phyloP scores from a whole-genome alignment of 2,888 invertebrate genomes.

The Sericinus montela region DNA sequence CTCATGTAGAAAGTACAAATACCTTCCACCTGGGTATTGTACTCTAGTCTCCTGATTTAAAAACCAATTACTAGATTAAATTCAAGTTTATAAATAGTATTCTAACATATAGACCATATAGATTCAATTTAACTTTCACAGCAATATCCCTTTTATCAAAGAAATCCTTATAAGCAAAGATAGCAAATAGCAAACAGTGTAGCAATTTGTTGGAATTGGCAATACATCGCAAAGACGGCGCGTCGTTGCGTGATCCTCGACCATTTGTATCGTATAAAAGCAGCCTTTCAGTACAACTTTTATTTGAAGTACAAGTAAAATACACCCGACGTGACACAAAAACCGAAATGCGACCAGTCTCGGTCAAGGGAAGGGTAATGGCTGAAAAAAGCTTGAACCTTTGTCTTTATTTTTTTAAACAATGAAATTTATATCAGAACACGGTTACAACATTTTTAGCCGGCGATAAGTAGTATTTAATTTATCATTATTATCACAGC shows the following conservation, averaged over 20 bases:
- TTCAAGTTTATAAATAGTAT: too few relatives aligned
- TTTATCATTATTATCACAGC: too few relatives aligned
- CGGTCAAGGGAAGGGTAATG: background rate
- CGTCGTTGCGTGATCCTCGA: slow-evolving; percentile 28
- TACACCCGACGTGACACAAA: background rate
- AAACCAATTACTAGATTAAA: too few relatives aligned
- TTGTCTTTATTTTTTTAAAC: too few relatives aligned
- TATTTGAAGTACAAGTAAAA: slow-evolving; percentile 9
- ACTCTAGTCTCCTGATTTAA: too few relatives aligned
- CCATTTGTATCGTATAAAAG: slow-evolving; percentile 25
- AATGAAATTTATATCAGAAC: too few relatives aligned
- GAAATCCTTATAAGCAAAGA: slow-evolving; percentile 3
- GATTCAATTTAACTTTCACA: too few relatives aligned
- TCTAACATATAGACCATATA: too few relatives aligned
- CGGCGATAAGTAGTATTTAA: too few relatives aligned
- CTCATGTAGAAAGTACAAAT: too few relatives aligned
- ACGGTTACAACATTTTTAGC: too few relatives aligned
- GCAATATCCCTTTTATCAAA: slow-evolving; percentile 6
- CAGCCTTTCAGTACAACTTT: slow-evolving; percentile 24
- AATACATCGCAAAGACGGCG: slow-evolving; percentile 28
- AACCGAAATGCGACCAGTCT: background rate
- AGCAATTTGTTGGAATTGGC: slow-evolving; percentile 33
- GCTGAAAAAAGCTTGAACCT: background rate
- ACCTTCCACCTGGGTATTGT: too few relatives aligned
- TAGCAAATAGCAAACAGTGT: slow-evolving; percentile 18